Evolutionary conservation across 2,113 vertebrate species (phyloP).

Genomic region (Pontoporia blainvillei): DNA sequence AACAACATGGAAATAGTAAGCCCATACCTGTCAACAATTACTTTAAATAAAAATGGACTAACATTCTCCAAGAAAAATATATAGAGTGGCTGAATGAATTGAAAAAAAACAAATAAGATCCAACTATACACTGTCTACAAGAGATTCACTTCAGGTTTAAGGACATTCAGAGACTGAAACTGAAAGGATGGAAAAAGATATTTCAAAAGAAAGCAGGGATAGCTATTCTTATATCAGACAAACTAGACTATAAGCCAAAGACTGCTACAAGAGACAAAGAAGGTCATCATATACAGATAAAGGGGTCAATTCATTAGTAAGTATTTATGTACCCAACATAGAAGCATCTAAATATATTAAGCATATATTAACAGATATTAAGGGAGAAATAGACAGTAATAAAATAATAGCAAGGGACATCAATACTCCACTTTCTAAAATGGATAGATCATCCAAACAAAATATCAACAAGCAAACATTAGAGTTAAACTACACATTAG

Average conservation of each 20-base stretch:
- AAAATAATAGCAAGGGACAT: neutral
- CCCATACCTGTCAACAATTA: neutral
- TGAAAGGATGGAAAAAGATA: neutral
- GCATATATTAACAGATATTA: neutral
- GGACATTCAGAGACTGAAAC: neutral
- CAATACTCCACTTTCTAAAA: neutral
- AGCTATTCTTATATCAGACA: neutral
- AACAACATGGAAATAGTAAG: neutral
- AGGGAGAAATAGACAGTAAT: neutral
- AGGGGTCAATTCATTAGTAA: neutral
- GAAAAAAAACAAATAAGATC: neutral
- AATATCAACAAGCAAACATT: neutral
- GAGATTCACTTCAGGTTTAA: neutral
- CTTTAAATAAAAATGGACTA: neutral
- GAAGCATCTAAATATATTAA: neutral
- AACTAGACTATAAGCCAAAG: neutral
- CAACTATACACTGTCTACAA: neutral
- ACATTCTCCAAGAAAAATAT: neutral
- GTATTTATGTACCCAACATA: neutral
- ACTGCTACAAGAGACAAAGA: neutral
- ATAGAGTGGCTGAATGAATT: neutral
- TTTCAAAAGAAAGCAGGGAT: neutral
- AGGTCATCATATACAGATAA: neutral
- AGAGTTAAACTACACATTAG: neutral
- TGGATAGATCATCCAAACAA: neutral